These are phyloP conservation scores for Araneus ventricosus DNA, from an alignment of 1,140 invertebrate species.

Conservation along the genomic window DNA sequence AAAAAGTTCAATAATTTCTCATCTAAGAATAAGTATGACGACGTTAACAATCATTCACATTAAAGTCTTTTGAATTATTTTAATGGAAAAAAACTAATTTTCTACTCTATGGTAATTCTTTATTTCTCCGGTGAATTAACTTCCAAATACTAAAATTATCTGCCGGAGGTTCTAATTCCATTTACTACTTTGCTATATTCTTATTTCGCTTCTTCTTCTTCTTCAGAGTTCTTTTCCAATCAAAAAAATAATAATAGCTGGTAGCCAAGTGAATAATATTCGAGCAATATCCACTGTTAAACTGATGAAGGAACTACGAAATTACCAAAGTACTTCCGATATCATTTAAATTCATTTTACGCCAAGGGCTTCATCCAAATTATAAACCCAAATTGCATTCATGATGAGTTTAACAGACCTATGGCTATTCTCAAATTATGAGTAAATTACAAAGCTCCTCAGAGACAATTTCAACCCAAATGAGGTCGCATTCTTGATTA, in stretches of 20 bases:
- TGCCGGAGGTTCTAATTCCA: neutral
- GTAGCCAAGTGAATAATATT: neutral
- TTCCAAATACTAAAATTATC: constrained; percentile 6
- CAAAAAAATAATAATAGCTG: neutral
- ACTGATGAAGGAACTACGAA: neutral
- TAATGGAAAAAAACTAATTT: neutral
- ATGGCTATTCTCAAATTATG: neutral
- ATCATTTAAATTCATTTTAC: constrained; percentile 1
- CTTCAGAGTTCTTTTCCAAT: neutral
- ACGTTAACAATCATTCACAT: too few species aligned
- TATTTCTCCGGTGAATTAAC: neutral
- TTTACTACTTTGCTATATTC: neutral
- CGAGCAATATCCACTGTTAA: neutral
- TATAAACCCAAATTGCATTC: constrained; percentile 5
- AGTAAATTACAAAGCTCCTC: neutral
- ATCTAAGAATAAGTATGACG: too few species aligned
- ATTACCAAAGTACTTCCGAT: neutral
- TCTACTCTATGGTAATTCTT: neutral
- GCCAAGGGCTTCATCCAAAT: neutral
- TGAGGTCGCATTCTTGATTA: neutral
- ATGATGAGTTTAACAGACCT: neutral
- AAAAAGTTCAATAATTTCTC: too few species aligned
- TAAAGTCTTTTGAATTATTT: neutral
- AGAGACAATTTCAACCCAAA: neutral
- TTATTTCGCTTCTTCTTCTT: neutral